Percentiles rank a stretch among this genome's conserved stretches.
Evolutionary conservation across 2,113 vertebrate species (phyloP).

Genomic region (Macquaria australasica): DNA sequence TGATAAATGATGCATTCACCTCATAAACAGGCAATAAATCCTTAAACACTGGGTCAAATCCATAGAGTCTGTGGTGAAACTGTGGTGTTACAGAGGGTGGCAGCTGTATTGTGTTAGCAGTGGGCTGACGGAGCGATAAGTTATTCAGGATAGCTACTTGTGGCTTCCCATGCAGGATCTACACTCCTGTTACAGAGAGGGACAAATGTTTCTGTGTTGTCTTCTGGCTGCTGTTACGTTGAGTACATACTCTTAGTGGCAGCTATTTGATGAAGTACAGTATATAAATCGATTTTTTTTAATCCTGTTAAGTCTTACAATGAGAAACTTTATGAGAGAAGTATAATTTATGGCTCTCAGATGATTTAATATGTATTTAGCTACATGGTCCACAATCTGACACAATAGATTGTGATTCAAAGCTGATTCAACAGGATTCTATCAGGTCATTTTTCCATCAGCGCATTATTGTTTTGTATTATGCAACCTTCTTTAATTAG

Average conservation of each 20-base stretch:
- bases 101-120: conserved; percentile 15
- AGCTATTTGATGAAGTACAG: conserved; percentile 35
- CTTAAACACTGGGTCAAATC: conserved; percentile 39
- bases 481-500: neutral
- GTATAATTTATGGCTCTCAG: conserved; percentile 24
- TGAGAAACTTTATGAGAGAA: conserved; percentile 20
- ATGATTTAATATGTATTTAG: neutral
- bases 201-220: neutral
- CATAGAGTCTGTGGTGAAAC: neutral
- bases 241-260: conserved; percentile 1
- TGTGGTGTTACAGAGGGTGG: conserved; percentile 13
- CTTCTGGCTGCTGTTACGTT: neutral
- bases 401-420: neutral
- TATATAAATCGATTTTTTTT: conserved; percentile 42
- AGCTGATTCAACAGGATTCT: neutral
- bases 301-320: conserved; percentile 34
- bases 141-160: conserved; percentile 19
- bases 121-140: conserved; percentile 3
- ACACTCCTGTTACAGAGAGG: neutral
- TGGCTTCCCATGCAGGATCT: neutral
- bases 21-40: conserved; percentile 51
- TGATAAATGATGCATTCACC: conserved; percentile 49
- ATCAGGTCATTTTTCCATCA: neutral
- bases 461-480: neutral
- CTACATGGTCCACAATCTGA: neutral